Evolutionary conservation across 2,888 invertebrate genomes (phyloP).

Genomic region (Ormia ochracea): DNA sequence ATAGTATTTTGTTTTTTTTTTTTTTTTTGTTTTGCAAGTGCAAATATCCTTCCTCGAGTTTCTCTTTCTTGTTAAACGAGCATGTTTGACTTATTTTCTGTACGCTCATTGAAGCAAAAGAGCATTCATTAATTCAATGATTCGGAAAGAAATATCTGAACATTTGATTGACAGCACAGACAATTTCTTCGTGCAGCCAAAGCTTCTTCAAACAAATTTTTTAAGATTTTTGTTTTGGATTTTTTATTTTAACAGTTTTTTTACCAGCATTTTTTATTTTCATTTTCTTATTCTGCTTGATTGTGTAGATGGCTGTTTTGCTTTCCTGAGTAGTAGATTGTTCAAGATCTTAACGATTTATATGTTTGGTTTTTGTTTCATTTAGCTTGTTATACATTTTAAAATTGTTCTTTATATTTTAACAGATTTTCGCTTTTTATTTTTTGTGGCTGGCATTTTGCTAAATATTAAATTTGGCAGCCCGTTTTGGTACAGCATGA

Average conservation of each 20-base stretch:
- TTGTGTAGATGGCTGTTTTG: conserved; percentile 14
- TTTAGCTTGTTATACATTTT: conserved; percentile 59
- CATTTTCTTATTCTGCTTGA: neutral
- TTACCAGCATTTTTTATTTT: neutral
- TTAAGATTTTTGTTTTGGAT: conserved; percentile 24
- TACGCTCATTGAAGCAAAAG: conserved; percentile 59
- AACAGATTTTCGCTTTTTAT: neutral
- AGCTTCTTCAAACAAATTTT: conserved; percentile 62
- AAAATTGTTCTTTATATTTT: conserved; percentile 1
- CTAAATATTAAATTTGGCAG: conserved; percentile 53
- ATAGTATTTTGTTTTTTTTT: too few species aligned
- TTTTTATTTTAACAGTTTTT: conserved; percentile 16
- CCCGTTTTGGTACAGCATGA: conserved; percentile 13
- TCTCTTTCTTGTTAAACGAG: neutral
- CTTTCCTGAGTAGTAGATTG: conserved; percentile 39
- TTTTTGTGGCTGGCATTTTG: conserved; percentile 27
- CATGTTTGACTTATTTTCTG: conserved; percentile 7
- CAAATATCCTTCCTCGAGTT: conserved; percentile 40
- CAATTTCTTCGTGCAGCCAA: conserved; percentile 63
- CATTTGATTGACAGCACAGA: conserved; percentile 73
- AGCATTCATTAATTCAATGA: conserved; percentile 73
- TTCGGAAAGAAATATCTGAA: conserved; percentile 75
- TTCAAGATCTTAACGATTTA: conserved; percentile 50
- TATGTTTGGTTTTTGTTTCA: conserved; percentile 42
- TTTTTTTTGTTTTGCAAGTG: too few species aligned